Conservation (phyloP, 1,140 invertebrate genomes). For the Bombus cullumanus region DNA sequence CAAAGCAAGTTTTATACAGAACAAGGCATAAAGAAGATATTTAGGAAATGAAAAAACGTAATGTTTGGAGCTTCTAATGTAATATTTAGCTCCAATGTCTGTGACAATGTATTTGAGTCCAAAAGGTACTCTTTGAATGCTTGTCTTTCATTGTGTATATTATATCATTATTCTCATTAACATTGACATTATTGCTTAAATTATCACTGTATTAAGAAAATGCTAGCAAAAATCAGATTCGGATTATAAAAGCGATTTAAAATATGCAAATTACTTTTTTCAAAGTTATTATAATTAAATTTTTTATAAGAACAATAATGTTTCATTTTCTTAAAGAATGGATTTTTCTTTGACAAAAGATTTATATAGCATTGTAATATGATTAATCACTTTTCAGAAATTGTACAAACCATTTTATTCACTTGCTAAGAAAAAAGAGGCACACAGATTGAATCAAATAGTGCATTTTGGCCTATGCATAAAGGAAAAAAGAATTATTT, state of each 20-base stretch:
- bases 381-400: conserved; percentile 23
- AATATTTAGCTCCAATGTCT: not conserved
- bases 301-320: conserved; percentile 10
- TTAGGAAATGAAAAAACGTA: not conserved
- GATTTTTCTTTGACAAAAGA: conserved; percentile 19
- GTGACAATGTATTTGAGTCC: not conserved
- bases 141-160: conserved; percentile 37
- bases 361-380: conserved; percentile 16
- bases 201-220: conserved; percentile 13
- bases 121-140: conserved; percentile 33
- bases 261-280: conserved; percentile 38
- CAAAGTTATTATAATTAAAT: conserved; percentile 22
- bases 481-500: conserved; percentile 26
- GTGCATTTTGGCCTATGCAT: conserved; percentile 29
- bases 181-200: not conserved
- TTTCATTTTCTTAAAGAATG: not conserved
- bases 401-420: conserved; percentile 18
- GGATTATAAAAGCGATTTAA: conserved; percentile 6
- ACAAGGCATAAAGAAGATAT: not conserved
- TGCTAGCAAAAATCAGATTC: conserved; percentile 29
- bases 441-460: conserved; percentile 26
- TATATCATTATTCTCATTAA: conserved; percentile 31
- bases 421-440: conserved; percentile 10
- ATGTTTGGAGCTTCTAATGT: conserved; percentile 1
- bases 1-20: not conserved